Conservation (phyloP, 2,113 vertebrate species). For the Platysteira castanea region DNA sequence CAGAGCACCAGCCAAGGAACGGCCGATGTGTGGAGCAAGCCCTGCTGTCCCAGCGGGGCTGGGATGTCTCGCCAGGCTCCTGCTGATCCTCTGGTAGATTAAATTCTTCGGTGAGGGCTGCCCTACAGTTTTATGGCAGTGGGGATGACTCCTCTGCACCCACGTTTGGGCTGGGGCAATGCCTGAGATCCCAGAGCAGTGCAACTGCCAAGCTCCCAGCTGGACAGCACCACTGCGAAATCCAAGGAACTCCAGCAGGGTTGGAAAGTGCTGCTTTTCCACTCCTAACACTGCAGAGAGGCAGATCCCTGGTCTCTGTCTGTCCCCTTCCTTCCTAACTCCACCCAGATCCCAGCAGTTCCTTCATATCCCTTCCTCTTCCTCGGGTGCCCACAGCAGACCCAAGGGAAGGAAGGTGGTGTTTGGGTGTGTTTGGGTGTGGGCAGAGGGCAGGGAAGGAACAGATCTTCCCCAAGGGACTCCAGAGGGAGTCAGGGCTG, state of each 20-base stretch:
- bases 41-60: not conserved
- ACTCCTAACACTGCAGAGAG: not conserved
- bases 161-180: not conserved
- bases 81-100: conserved; percentile 58
- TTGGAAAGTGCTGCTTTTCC: not conserved
- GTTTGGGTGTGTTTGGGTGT: not conserved
- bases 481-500: not conserved
- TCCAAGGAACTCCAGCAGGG: not conserved
- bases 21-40: not conserved
- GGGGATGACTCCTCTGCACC: not conserved
- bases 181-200: not conserved
- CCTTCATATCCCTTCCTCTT: not conserved
- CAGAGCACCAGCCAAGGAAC: conserved; percentile 14
- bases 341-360: not conserved
- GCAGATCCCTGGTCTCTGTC: not conserved
- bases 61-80: conserved; percentile 37
- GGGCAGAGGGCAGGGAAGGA: not conserved
- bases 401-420: not conserved
- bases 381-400: not conserved
- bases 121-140: not conserved
- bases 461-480: not conserved
- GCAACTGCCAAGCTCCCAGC: not conserved
- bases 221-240: not conserved
- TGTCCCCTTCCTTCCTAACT: not conserved
- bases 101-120: conserved; percentile 29